Base-by-base conservation (phyloP, 2,797 vertebrate genomes). In the Darevskia mixta region DNA sequence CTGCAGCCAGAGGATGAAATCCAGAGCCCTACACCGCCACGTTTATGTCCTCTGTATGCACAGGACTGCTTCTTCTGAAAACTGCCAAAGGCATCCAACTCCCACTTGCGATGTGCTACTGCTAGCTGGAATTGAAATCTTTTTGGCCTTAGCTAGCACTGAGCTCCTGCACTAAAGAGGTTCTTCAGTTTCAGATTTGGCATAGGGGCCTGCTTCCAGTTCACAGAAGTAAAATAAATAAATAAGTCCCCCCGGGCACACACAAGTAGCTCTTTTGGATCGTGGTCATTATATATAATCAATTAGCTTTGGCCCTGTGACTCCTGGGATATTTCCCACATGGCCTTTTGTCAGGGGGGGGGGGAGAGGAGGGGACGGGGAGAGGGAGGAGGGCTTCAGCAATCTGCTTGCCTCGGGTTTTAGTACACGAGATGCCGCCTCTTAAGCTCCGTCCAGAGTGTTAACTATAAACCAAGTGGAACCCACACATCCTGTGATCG, bases 281-380 rank as follows among this genome's bases (percentile, higher is more conserved):
- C 27, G 7, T 66, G 69, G n/a, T 69, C 69, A 85, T 85, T 85
- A 38, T 75, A 55, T 69, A 41, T 49, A 81, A 81, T 41, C 78
- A 81, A 85, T 89, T 81, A 81, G 58, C 18, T 38, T 82, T 55
- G 73, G 45, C 32, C 71, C n/a, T 82, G 58, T 82, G 86, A 35
- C 23, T 87, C 72, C 61, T 75, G 79, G 67, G 80, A 55, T 79
- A 76, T 81, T 80, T 85, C 71, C 78, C 83, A 81, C 8, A 71
- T 76, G 83, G 58, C 79, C 32, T 25, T 85, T 85, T 85, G 25
- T n/a, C 23, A 41, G 72, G 55, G 45, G n/a, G 11, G 72, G 55
- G 45, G n/a, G 11, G 1, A 43, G 41, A 43, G 41, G 41, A 43
- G 41, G 41, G 49, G 49, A 15, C 49, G 49, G 49, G 29, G 5